Base-by-base conservation (phyloP, 2,113 vertebrate species). In the Lasiurus cinereus region DNA sequence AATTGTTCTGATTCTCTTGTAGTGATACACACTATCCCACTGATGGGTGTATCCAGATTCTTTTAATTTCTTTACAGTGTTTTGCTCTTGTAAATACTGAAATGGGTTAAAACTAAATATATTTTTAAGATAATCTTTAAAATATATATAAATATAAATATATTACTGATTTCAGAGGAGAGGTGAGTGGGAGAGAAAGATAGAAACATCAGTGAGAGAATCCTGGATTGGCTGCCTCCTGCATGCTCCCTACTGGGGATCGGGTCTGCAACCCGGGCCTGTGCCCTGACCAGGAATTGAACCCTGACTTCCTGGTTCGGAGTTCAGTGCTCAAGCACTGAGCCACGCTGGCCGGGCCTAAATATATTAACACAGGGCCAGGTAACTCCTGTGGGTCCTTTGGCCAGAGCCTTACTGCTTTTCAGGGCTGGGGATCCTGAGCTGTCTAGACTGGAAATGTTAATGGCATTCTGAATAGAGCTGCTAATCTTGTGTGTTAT, bases 361-460 rank as follows among this genome's bases (percentile, higher is more conserved):
- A 86, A 12, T 88, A 2, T 59, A 31, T 13, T 46, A 33, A 54
- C 14, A 14, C 1, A 72, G n/a, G 64, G 6, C 5, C 19, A 19
- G 43, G 48, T 62, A 29, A 46, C 1, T 3, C 27, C 62, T 5
- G 11, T 10, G n/a, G 70, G 43, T 27, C 22, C 24, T 62, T 62
- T n/a, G 76, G 31, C 36, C 62, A 66, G 48, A 78, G 39, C 54
- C 39, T 64, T 22, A 14, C 33, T 22, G 16, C 29, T 1, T 46
- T 48, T 72, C n/a, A 24, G 14, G n/a, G 13, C 27, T 31, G 24
- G 56, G 27, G 5, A 48, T 88, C 85, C 73, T 31, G 72, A 85
- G 27, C 73, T 33, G 19, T 66, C 54, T 16, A 13, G 88, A 80
- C 24, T 67, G 64, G 78, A 94, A 94, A 96, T 92, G 82, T 94